phyloP scores from a whole-genome alignment of 2,797 vertebrate genomes.

The Melanotaenia nigrans region DNA sequence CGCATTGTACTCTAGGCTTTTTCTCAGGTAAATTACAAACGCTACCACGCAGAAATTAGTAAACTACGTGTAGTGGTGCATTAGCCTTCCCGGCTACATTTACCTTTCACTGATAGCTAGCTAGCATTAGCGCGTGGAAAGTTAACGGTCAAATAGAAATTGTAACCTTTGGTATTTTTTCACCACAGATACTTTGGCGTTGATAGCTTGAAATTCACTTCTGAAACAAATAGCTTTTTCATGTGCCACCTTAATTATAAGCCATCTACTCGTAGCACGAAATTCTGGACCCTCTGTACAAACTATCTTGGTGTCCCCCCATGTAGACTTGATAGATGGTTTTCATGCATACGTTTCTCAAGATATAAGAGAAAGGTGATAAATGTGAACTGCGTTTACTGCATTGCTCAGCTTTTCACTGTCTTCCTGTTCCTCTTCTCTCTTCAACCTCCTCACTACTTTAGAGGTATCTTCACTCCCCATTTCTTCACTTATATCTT shows the following conservation, averaged over 20 bases:
- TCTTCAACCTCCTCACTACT: too few relatives aligned
- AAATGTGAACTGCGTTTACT: too few relatives aligned
- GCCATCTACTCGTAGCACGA: background rate
- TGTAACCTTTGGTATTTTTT: background rate
- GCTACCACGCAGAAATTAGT: too few relatives aligned
- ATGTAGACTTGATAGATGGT: too few relatives aligned
- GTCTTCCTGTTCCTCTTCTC: too few relatives aligned
- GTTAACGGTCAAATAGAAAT: background rate
- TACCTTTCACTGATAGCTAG: background rate
- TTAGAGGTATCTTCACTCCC: too few relatives aligned
- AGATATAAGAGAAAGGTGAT: too few relatives aligned
- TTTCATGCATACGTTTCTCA: too few relatives aligned
- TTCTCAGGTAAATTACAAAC: slow-evolving; percentile 19
- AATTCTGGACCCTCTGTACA: too few relatives aligned
- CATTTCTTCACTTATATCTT: too few relatives aligned
- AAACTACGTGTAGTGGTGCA: background rate
- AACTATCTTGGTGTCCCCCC: too few relatives aligned
- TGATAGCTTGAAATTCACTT: background rate
- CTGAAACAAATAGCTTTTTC: background rate
- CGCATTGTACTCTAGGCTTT: background rate
- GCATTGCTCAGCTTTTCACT: too few relatives aligned
- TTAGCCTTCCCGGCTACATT: background rate
- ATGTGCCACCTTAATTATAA: background rate
- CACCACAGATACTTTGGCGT: background rate
- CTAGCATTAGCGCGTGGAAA: background rate